Percentiles rank a stretch among this genome's conserved stretches.
These are phyloP conservation scores for Lasioglossum pauxillum DNA, from an alignment of 2,888 invertebrate genomes.

Conservation along the genomic window DNA sequence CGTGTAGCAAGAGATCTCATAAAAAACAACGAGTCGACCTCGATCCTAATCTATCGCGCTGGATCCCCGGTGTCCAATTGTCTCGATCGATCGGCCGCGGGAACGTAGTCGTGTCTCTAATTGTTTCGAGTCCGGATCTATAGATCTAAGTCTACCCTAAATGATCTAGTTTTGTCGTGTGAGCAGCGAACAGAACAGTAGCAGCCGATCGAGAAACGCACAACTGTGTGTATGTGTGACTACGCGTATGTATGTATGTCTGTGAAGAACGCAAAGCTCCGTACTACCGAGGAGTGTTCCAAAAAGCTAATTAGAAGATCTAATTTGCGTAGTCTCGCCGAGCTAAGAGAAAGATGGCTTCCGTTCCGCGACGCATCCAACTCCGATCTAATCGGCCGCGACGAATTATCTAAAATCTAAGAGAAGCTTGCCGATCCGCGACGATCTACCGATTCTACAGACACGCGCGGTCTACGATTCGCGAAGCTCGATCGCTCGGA, in stretches of 20 bases:
- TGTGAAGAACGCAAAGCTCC: conserved; percentile 21
- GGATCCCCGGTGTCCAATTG: conserved; percentile 17
- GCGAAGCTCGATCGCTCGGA: not conserved
- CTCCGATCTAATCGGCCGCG: conserved; percentile 25
- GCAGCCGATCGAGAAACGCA: conserved; percentile 13
- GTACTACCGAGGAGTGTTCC: conserved; percentile 38
- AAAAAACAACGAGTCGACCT: conserved; percentile 46
- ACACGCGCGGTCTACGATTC: conserved; percentile 4
- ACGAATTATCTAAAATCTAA: conserved; percentile 37
- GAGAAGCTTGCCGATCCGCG: conserved; percentile 32
- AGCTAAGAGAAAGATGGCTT: conserved; percentile 2
- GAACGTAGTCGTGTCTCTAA: not conserved
- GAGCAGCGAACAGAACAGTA: not conserved
- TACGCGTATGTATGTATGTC: not conserved
- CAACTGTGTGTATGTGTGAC: not conserved
- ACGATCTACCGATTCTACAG: not conserved
- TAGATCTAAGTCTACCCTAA: conserved; percentile 49
- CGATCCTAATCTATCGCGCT: conserved; percentile 39
- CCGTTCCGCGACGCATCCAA: conserved; percentile 12
- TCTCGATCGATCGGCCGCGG: conserved; percentile 30
- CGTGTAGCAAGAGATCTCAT: not conserved
- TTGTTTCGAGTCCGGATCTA: conserved; percentile 20
- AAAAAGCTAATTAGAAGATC: conserved; percentile 5
- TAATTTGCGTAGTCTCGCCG: conserved; percentile 19
- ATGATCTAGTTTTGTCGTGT: conserved; percentile 21